Evolutionary conservation across 2,797 vertebrate species (phyloP).

Genomic region (Lutjanus campechanus): DNA sequence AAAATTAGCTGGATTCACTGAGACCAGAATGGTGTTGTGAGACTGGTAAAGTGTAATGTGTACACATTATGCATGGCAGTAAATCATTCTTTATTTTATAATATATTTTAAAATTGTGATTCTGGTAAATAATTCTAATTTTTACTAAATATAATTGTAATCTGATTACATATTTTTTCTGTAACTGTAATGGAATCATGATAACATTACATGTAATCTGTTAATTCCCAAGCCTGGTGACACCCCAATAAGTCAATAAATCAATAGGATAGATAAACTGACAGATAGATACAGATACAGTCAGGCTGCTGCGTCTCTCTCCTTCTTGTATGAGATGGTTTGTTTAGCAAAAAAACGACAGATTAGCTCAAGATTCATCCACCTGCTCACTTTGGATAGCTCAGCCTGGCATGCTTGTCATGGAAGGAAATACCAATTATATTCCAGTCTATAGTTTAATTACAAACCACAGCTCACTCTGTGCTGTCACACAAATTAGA

Average conservation of each 20-base stretch:
- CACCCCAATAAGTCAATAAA: neutral
- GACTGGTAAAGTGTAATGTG: too few species aligned
- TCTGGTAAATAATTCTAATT: too few species aligned
- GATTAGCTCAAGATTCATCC: conserved; percentile 32
- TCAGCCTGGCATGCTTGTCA: conserved; percentile 38
- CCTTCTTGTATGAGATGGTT: neutral
- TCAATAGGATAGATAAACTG: neutral
- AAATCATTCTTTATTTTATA: too few species aligned
- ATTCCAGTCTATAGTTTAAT: conserved; percentile 74
- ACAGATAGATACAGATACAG: neutral
- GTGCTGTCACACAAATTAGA: conserved; percentile 75
- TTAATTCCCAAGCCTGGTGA: too few species aligned
- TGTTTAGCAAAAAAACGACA: conserved; percentile 18
- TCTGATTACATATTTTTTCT: too few species aligned
- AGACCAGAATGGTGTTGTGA: too few species aligned
- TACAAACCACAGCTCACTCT: conserved; percentile 68
- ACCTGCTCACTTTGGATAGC: conserved; percentile 45
- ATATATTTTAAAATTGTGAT: too few species aligned
- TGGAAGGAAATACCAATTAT: conserved; percentile 69
- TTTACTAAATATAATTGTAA: too few species aligned
- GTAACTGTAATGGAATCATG: too few species aligned
- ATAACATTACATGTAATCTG: too few species aligned
- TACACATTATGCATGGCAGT: too few species aligned
- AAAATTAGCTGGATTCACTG: too few species aligned
- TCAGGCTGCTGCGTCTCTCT: neutral